phyloP scores from a whole-genome alignment of 1,140 invertebrate genomes.

The Neoseiulus cucumeris region DNA sequence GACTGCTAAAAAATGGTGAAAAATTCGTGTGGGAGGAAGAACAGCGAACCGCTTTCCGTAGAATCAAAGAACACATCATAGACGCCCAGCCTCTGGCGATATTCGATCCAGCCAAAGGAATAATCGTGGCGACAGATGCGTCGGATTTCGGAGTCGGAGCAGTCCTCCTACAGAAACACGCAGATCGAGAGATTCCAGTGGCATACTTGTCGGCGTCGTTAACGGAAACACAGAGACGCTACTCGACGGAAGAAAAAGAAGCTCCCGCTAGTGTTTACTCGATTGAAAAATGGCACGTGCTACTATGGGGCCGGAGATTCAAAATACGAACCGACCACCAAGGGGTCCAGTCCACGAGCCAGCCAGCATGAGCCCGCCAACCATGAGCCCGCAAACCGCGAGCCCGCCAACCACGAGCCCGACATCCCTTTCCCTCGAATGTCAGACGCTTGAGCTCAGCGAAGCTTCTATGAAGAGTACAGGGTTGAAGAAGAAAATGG shows the following conservation, averaged over 20 bases:
- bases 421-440: too few species aligned
- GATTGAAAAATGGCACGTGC: background rate
- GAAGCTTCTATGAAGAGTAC: too few species aligned
- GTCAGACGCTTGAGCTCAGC: too few species aligned
- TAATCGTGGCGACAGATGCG: background rate
- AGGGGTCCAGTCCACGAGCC: too few species aligned
- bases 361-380: too few species aligned
- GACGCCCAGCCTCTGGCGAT: background rate
- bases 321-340: background rate
- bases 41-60: background rate
- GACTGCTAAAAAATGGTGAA: background rate
- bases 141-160: background rate
- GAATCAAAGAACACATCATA: background rate
- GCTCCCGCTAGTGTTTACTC: slow-evolving; percentile 23
- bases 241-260: slow-evolving; percentile 29
- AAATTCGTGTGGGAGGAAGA: background rate
- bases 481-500: too few species aligned
- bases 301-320: background rate
- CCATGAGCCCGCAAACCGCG: too few species aligned
- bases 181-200: background rate
- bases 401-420: too few species aligned
- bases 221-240: slow-evolving; percentile 28
- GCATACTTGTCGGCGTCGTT: slow-evolving; percentile 19
- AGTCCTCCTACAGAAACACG: background rate
- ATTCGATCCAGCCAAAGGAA: background rate